Evolutionary conservation across 1,140 invertebrate genomes (phyloP), one percentile per base, ranked within the genome.

Genomic region (Hycleus phaleratus): DNA sequence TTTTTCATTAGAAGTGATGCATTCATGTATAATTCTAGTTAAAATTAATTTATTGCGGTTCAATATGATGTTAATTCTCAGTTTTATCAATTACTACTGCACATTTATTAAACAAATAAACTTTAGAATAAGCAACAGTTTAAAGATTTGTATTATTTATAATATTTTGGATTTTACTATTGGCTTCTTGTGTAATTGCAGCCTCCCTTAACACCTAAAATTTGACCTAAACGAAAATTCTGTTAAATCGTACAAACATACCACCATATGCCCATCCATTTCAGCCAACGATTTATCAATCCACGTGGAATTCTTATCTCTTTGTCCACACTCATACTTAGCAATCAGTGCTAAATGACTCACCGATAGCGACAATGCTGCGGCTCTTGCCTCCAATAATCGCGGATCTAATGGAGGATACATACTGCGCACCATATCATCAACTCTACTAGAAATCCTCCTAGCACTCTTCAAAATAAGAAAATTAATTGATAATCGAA

Each of bases 321-420:
- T 77, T 65, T 77, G 75, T 2, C 75, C 72, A 32, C 78, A 77
- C 32, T 78, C 78, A 48, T 80, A 79, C 58, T 79, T 78, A 0
- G 79, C 77, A 4, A 82, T 76, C 4, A 81, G 61, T 2, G 85
- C 84, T 46, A 89, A 77, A 68, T 87, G 84, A 43, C 81, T 84
- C 7, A 88, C 84, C n/a, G 85, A 82, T 38, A 87, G 71, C 8
- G 85, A 81, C 32, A 88, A 67, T 18, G 85, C 83, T 25, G 81
- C 81, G 51, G 85, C 84, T 70, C 85, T 79, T 2, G 85, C 85
- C 73, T 88, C 86, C 43, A 88, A 72, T 2, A 88, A 71, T 25
- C 83, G 73, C 4, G 85, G 82, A 72, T 88, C 85, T 58, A 88
- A 68, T 7, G 86, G 85, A 10, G 85, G 85, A 71, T 86, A 87